phyloP scores from a whole-genome alignment of 2,888 invertebrate genomes.

The Schizotus pectinicornis region DNA sequence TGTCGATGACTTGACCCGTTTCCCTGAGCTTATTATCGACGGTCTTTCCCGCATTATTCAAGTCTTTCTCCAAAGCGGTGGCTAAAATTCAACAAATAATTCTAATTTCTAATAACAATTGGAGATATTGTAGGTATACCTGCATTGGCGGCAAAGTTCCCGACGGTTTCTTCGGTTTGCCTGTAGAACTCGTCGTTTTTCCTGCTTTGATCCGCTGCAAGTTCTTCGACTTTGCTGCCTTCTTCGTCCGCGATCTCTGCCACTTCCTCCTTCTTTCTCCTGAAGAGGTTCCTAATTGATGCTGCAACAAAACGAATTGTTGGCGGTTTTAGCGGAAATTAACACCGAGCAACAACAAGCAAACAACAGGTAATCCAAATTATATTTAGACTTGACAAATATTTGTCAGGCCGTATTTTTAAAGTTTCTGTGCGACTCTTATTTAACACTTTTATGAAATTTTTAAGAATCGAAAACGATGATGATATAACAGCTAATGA shows the following conservation, averaged over 20 bases:
- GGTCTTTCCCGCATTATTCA: constrained; percentile 1
- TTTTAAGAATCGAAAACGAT: too few species aligned
- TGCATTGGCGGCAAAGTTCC: background rate
- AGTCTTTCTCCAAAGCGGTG: background rate
- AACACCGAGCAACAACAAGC: too few species aligned
- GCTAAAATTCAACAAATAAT: background rate
- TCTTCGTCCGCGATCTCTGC: constrained; percentile 4
- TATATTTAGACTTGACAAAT: too few species aligned
- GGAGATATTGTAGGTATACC: too few species aligned
- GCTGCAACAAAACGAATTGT: background rate
- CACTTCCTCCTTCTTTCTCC: constrained; percentile 16
- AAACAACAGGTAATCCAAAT: too few species aligned
- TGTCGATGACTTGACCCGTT: background rate
- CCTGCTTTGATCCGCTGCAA: constrained; percentile 5
- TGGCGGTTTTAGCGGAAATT: too few species aligned
- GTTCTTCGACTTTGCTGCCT: constrained; percentile 10
- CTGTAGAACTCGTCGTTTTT: constrained; percentile 13
- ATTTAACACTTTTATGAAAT: too few species aligned
- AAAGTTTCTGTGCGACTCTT: too few species aligned
- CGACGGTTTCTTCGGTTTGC: constrained; percentile 17
- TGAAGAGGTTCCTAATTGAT: constrained; percentile 10
- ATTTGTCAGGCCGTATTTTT: too few species aligned
- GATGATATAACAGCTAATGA: too few species aligned
- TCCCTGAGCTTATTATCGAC: background rate
- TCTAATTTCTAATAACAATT: background rate